Evolutionary conservation across 2,888 invertebrate species (phyloP).

Genomic region (Litoditis marina): DNA sequence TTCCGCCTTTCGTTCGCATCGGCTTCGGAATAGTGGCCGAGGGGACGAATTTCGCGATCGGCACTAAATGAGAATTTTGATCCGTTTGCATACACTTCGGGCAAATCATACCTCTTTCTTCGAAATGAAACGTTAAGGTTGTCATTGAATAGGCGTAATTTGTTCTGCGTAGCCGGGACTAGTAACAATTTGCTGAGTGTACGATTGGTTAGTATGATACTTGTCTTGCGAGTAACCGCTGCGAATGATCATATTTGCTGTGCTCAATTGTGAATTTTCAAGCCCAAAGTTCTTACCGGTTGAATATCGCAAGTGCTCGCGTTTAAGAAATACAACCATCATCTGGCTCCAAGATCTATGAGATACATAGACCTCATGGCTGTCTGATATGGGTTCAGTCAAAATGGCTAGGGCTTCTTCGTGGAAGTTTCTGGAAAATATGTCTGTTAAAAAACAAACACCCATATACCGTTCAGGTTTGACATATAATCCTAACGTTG

Average conservation of each 20-base stretch:
- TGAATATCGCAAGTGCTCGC: constrained; percentile 48
- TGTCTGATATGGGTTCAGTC: constrained; percentile 32
- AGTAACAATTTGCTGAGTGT: too few species aligned
- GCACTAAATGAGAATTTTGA: constrained; percentile 32
- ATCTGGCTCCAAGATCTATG: constrained; percentile 58
- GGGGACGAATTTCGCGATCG: constrained; percentile 48
- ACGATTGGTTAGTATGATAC: too few species aligned
- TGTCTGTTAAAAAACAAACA: background rate
- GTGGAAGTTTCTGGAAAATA: constrained; percentile 49
- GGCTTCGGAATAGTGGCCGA: constrained; percentile 49
- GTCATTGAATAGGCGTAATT: too few species aligned
- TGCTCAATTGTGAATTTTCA: too few species aligned
- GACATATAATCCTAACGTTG: too few species aligned
- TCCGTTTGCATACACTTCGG: too few species aligned
- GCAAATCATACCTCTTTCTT: too few species aligned
- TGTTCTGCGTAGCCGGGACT: too few species aligned
- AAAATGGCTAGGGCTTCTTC: constrained; percentile 44
- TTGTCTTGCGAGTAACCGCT: too few species aligned
- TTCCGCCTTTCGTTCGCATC: constrained; percentile 81
- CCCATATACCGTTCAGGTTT: background rate
- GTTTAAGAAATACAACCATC: constrained; percentile 52
- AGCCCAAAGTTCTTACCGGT: constrained; percentile 37
- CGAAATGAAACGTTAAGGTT: too few species aligned
- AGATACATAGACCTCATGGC: constrained; percentile 51
- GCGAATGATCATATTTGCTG: too few species aligned